Evolutionary conservation across 2,797 vertebrate genomes (phyloP).

Genomic region (Anas bahamensis): DNA sequence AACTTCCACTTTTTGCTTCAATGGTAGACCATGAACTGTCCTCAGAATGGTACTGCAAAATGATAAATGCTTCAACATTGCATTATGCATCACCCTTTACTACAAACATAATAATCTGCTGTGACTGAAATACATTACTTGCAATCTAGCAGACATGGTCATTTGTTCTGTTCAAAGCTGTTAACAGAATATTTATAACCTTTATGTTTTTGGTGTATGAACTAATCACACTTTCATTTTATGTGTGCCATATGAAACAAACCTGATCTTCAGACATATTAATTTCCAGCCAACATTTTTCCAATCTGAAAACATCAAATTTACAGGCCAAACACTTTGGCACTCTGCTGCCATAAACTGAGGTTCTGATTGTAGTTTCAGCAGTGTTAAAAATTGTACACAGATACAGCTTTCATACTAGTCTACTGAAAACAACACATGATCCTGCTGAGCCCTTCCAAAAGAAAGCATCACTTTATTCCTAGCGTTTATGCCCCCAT

Average conservation of each 20-base stretch:
- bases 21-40: constrained; percentile 2
- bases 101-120: not conserved
- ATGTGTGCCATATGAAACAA: not conserved
- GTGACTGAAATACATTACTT: not conserved
- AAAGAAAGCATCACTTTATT: not conserved
- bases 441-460: not conserved
- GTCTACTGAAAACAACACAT: not conserved
- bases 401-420: not conserved
- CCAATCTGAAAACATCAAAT: not conserved
- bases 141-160: not conserved
- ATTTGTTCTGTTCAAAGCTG: constrained; percentile 5
- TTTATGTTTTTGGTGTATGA: not conserved
- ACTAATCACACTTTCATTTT: constrained; percentile 9
- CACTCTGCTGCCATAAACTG: not conserved
- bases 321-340: not conserved
- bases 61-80: constrained; percentile 3
- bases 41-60: constrained; percentile 5
- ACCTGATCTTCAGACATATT: not conserved
- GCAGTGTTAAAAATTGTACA: rapidly evolving
- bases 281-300: not conserved
- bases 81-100: not conserved
- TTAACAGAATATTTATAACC: not conserved
- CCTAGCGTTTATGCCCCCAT: not conserved
- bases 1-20: not conserved
- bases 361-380: not conserved